Base-by-base conservation (phyloP, 2,797 vertebrate genomes). In the Vespertilio murinus region DNA sequence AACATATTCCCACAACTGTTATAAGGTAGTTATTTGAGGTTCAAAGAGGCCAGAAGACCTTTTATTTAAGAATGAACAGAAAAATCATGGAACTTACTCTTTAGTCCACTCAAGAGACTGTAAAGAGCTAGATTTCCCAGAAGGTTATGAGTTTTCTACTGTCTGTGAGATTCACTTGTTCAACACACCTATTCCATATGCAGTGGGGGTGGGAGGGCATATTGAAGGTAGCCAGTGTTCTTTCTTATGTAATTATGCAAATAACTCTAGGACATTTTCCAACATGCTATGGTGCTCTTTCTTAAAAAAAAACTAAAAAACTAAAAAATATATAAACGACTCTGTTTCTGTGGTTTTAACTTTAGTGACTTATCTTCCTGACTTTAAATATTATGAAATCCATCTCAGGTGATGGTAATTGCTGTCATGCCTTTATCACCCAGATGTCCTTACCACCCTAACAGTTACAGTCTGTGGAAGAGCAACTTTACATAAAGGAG, bases 141-240 rank as follows among this genome's bases (percentile, higher is more conserved):
- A 1, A 17, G 22, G 30, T n/a, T 71, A 28, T 5, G 13, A 47
- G 4, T 35, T 91, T 71, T 47, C 38, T 25, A 30, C 13, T 40
- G n/a, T 18, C 47, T 0, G 1, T 12, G 54, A 90, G 25, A 77
- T 4, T 45, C 6, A n/a, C 22, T 73, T 3, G 5, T 22, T 18
- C 38, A 67, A 3, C 23, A 20, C 22, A 5, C 14, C 40, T 23
- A 9, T 33, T 42, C 2, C 8, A 9, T 8, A 14, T 1, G 28
- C 5, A 10, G 3, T 0, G 28, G 16, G 12, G 12, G 23, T 33
- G 1, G 2, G 5, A n/a, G 5, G 59, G 5, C 13, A 9, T 2
- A 0, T 30, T 17, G 49, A 67, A 80, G 17, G 49, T 6, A 3
- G 13, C 28, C 11, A 8, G 3, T 25, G 23, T n/a, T 38, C 0